Base-by-base conservation (phyloP, 1,140 invertebrate genomes). In the Mizuhopecten yessoensis region DNA sequence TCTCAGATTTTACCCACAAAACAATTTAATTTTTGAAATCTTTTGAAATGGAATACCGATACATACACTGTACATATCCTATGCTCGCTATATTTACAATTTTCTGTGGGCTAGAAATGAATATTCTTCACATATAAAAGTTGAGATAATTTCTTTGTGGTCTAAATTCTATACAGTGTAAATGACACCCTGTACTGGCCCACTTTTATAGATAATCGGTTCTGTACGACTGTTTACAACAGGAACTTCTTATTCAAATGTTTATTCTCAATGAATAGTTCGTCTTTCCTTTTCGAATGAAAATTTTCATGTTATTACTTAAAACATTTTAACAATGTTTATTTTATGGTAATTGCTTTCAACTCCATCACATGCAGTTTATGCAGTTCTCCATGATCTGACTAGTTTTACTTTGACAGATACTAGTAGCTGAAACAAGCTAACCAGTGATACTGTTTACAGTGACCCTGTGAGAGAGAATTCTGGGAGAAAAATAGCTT, bases 161-260 rank as follows among this genome's bases (percentile, higher is more conserved):
- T n/a, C 2, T 57, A 5, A 7, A 75, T 75, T 75, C 57, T 75
- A 1, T 75, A 75, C 57, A n/a, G n/a, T 75, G 57, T 75, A 75
- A 75, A 29, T 75, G 57, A 75, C 57, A 75, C 57, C 57, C 57
- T 75, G n/a, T 75, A 29, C 11, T 75, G 57, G 57, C 57, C 57
- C n/a, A 29, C 57, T 75, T 75, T 29, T n/a, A 75, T 75, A 75
- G 57, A 75, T 75, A 75, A n/a, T 75, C 9, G n/a, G 23, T 45
- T 45, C 42, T 45, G 42, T 75, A 75, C 17, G 5, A 75, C 57
- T 29, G 2, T 75, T 29, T 75, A 75, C 57, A 75, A 23, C 57
- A 17, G 57, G 57, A 75, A 75, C 57, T 29, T n/a, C 23, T n/a
- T 29, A n/a, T 75, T 75, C 57, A 75, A 75, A 75, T n/a, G 57